phyloP scores from a whole-genome alignment of 2,888 invertebrate genomes.

The Eupeodes luniger region DNA sequence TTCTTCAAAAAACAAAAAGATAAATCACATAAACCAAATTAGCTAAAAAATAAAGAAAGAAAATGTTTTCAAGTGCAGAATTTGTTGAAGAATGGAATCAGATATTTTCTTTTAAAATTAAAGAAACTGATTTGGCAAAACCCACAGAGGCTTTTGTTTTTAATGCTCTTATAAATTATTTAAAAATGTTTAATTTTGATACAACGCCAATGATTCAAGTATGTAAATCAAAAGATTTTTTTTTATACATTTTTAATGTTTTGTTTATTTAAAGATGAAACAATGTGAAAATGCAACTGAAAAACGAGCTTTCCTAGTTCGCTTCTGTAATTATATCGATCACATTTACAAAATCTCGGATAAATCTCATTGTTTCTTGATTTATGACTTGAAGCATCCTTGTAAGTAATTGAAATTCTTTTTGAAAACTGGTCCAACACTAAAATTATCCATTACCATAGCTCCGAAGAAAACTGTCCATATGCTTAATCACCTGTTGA shows the following conservation, averaged over 20 bases:
- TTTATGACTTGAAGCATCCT: conserved; percentile 80
- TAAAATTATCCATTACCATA: conserved; percentile 57
- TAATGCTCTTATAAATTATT: conserved; percentile 79
- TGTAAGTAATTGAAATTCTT: conserved; percentile 77
- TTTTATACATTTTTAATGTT: background rate
- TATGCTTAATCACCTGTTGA: conserved; percentile 80
- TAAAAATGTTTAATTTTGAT: conserved; percentile 80
- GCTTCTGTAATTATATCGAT: conserved; percentile 80
- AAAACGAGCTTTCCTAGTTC: conserved; percentile 79
- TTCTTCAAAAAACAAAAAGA: background rate
- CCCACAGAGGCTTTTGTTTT: conserved; percentile 80
- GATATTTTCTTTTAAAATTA: conserved; percentile 80
- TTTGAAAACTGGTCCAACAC: background rate
- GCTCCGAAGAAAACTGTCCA: conserved; percentile 81
- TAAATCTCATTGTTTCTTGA: conserved; percentile 80
- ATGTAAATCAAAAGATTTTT: conserved; percentile 37
- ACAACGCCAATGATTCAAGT: conserved; percentile 78
- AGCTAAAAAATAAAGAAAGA: background rate
- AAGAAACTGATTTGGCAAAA: conserved; percentile 78
- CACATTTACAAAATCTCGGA: conserved; percentile 81
- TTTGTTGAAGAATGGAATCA: conserved; percentile 79
- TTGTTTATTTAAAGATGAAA: conserved; percentile 42
- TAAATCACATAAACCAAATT: too few relatives aligned
- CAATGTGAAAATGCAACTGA: conserved; percentile 77
- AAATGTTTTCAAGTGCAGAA: conserved; percentile 78